phyloP scores from a whole-genome alignment of 2,797 vertebrate species.

The Chaetodon trifasciatus region DNA sequence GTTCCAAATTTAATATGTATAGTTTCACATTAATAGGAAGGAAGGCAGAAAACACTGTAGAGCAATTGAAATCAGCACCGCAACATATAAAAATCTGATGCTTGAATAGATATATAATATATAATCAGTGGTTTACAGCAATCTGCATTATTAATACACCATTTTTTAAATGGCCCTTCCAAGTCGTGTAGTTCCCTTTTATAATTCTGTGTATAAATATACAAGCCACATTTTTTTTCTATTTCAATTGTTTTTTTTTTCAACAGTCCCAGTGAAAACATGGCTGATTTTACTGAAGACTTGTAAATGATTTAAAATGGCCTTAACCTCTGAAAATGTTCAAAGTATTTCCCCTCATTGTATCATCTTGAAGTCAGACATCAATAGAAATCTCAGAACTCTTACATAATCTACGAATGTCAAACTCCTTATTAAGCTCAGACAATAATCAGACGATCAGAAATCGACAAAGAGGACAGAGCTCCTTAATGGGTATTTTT shows the following conservation, averaged over 20 bases:
- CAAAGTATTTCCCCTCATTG: slow-evolving; percentile 29
- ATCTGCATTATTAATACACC: neutral
- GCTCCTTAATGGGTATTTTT: slow-evolving; percentile 48
- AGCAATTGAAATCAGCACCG: neutral
- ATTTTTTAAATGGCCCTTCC: neutral
- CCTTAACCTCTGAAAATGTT: slow-evolving; percentile 14
- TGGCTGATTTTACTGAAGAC: neutral
- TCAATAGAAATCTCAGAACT: slow-evolving; percentile 42
- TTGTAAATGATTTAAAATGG: neutral
- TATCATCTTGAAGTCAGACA: slow-evolving; percentile 39
- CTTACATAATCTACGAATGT: slow-evolving; percentile 52
- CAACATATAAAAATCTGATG: neutral
- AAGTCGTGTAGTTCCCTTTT: neutral
- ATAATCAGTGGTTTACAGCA: neutral
- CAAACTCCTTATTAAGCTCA: slow-evolving; percentile 53
- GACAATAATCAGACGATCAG: slow-evolving; percentile 62
- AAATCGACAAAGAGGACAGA: slow-evolving; percentile 46
- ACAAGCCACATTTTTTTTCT: neutral
- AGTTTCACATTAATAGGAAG: neutral
- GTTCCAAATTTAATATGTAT: slow-evolving; percentile 18
- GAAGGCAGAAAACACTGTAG: neutral
- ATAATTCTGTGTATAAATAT: neutral
- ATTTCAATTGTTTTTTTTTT: neutral
- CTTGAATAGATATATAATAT: neutral
- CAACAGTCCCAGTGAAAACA: neutral